phyloP scores from a whole-genome alignment of 1,140 invertebrate genomes.

The Caerostris darwini region DNA sequence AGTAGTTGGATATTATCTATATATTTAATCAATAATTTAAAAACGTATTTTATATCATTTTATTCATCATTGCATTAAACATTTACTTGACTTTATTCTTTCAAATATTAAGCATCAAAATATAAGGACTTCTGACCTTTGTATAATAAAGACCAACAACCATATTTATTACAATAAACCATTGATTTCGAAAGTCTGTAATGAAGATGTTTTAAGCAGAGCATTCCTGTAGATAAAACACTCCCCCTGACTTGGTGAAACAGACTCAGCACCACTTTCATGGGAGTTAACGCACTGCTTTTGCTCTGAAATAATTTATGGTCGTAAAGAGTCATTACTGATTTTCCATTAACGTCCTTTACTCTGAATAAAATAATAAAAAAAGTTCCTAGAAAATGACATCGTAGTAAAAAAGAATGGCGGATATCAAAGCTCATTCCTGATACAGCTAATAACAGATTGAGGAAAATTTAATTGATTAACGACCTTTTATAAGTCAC shows the following conservation, averaged over 20 bases:
- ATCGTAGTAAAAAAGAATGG: not conserved
- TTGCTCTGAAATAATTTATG: slow-evolving; percentile 43
- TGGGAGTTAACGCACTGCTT: not conserved
- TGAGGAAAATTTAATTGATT: slow-evolving; percentile 62
- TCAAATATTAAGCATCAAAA: too few relatives aligned
- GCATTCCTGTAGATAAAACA: not conserved
- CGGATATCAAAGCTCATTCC: not conserved
- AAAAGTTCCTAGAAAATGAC: slow-evolving; percentile 24
- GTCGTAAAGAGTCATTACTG: slow-evolving; percentile 32
- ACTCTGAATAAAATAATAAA: slow-evolving; percentile 26
- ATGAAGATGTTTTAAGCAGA: not conserved
- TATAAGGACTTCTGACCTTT: too few relatives aligned
- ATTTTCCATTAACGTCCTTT: slow-evolving; percentile 57
- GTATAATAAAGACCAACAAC: too few relatives aligned
- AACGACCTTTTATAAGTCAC: slow-evolving; percentile 42
- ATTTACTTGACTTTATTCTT: too few relatives aligned
- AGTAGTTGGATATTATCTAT: too few relatives aligned
- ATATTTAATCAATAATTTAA: too few relatives aligned
- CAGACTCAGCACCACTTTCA: not conserved
- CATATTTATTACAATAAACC: too few relatives aligned
- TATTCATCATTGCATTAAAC: too few relatives aligned
- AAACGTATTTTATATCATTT: too few relatives aligned
- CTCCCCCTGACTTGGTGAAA: not conserved
- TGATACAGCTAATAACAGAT: slow-evolving; percentile 46
- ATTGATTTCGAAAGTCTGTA: not conserved